Base-by-base conservation (phyloP, 1,140 invertebrate species). In the Drosophila bifasciata region DNA sequence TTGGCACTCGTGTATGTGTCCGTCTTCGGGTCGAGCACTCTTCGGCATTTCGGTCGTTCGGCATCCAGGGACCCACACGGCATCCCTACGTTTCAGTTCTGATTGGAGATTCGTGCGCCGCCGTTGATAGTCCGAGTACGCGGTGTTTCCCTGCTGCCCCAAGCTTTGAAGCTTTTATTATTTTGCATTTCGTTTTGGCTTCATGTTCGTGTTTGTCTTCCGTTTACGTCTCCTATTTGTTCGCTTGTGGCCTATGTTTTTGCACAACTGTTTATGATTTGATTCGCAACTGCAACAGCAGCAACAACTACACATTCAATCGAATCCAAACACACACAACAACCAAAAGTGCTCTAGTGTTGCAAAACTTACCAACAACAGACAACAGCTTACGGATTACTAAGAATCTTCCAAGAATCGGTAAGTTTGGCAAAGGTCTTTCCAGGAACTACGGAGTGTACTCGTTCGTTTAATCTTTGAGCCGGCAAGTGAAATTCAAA, bases 31-130 rank as follows among this genome's bases (percentile, higher is more conserved):
- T 39, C 28, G 45, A 52, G 21, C 49, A 45, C 60, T 45, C 58
- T 41, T 13, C 56, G 39, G 45, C 66, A 50, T 39, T 57, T 51
- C 61, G 59, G 49, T 32, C 28, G 49, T 76, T 77, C 64, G 73
- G 81, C 77, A 9, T 62, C 77, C 74, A 68, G 83, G 78, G 83
- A 78, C 75, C 68, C 71, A 66, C 74, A 78, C 70, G 64, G 78
- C 78, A 84, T 84, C 79, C 79, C 79, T 84, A 77, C 75, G 79
- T 79, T 88, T 88, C 83, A 88, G 84, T 88, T 88, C 83, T 88
- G 83, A 88, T 88, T 88, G 83, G 83, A 88, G 83, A 63, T 88
- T 88, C 84, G 84, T 88, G 79, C 84, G 76, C 76, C 76, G 76
- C 62, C 73, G 76, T 79, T 79, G 67, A 36, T 36, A 36, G 32